Conservation (phyloP, 1,140 invertebrate species). For the Drosophila quadrilineata region DNA sequence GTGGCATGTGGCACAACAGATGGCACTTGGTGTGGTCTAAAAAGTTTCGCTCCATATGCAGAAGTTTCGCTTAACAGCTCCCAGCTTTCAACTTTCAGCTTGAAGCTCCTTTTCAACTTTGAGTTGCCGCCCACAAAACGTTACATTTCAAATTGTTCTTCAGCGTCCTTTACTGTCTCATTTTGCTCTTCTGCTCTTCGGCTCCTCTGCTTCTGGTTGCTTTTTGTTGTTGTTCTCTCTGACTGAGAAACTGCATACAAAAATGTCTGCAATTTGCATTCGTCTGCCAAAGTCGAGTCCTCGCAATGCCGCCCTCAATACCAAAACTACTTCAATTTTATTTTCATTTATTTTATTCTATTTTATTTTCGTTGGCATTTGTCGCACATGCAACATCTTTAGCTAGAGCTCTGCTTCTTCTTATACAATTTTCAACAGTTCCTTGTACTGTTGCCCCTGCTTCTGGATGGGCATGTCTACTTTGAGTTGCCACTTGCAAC, state of each 20-base stretch:
- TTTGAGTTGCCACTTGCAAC: no score
- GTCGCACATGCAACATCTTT: constrained; percentile 44
- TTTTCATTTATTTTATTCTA: no score
- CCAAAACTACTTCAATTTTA: constrained; percentile 8
- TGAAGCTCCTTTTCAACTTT: constrained; percentile 2
- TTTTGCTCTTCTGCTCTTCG: constrained; percentile 2
- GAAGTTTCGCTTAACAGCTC: no score
- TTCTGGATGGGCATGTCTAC: neutral
- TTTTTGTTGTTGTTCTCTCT: constrained; percentile 7
- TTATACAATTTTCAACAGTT: constrained; percentile 5
- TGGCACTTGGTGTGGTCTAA: constrained; percentile 11
- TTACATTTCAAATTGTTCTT: neutral
- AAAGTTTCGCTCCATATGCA: constrained; percentile 10
- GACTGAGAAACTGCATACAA: constrained; percentile 60
- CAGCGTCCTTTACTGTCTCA: neutral
- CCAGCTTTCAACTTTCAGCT: neutral
- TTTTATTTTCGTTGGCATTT: no score
- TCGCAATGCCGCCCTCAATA: constrained; percentile 19
- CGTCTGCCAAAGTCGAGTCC: constrained; percentile 13
- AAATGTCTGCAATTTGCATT: constrained; percentile 67
- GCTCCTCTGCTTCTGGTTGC: neutral
- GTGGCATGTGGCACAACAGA: neutral
- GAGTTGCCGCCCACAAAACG: constrained; percentile 17
- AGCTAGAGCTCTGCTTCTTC: neutral
- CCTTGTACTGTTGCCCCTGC: neutral